A percentile compares a stretch with the other conserved stretches of the same genome.
These are phyloP conservation scores for Varanus komodoensis DNA, from an alignment of 2,113 vertebrate species.

Conservation along the genomic window DNA sequence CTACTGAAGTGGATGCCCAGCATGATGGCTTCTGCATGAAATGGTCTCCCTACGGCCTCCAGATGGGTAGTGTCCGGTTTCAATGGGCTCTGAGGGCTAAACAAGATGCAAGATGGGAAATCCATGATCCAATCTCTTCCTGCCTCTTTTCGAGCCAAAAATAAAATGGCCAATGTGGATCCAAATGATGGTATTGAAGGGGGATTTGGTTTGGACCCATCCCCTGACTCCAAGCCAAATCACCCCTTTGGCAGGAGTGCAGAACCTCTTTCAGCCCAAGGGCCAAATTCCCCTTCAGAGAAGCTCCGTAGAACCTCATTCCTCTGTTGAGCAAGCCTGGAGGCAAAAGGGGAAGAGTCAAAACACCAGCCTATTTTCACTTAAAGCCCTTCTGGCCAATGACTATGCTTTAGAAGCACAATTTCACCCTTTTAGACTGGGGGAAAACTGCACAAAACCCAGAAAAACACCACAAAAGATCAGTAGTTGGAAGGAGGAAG, in stretches of 20 bases:
- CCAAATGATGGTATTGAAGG: not conserved
- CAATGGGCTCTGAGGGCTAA: not conserved
- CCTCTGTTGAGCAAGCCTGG: no score
- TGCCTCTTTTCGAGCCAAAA: not conserved
- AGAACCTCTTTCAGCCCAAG: no score
- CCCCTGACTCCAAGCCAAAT: not conserved
- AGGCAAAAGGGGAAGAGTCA: no score
- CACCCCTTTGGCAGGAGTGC: not conserved
- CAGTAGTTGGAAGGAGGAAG: no score
- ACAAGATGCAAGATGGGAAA: not conserved
- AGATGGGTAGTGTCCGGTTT: not conserved
- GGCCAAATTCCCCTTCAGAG: no score
- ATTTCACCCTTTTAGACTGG: no score
- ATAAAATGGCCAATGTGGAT: not conserved
- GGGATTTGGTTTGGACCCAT: not conserved
- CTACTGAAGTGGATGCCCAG: not conserved
- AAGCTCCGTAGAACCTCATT: no score
- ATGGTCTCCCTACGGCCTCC: not conserved
- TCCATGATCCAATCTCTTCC: not conserved
- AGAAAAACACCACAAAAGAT: no score
- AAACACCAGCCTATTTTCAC: no score
- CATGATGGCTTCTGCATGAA: not conserved
- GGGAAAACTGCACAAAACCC: no score
- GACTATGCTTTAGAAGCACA: no score
- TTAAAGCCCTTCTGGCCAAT: no score